phyloP scores from a whole-genome alignment of 1,140 invertebrate species.

The Caenorhabditis remanei region DNA sequence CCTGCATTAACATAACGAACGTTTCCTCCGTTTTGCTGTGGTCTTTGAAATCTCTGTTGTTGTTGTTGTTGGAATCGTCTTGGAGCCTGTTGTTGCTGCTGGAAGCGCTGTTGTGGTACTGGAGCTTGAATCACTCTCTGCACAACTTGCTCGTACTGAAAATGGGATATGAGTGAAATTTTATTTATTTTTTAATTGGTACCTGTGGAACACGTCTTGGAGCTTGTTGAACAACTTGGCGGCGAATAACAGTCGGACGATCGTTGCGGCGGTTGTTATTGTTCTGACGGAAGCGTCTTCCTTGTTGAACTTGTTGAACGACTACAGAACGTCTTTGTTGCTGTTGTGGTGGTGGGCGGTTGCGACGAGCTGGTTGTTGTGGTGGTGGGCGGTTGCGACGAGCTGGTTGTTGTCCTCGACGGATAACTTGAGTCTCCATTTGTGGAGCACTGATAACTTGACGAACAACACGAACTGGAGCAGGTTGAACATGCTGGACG shows the following conservation, averaged over 20 bases:
- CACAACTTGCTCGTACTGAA: slow-evolving; percentile 28
- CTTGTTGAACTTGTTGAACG: not conserved
- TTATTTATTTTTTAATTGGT: not conserved
- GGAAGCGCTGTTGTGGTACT: not conserved
- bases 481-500: slow-evolving; percentile 10
- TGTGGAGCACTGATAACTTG: slow-evolving; percentile 30
- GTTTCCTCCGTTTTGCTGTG: slow-evolving; percentile 11
- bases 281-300: slow-evolving; percentile 18
- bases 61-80: slow-evolving; percentile 19
- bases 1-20: slow-evolving; percentile 15
- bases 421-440: slow-evolving; percentile 12
- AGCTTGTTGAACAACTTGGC: slow-evolving; percentile 4
- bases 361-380: not conserved
- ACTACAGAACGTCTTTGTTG: slow-evolving; percentile 1
- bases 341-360: not conserved
- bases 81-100: slow-evolving; percentile 9
- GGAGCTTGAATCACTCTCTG: slow-evolving; percentile 29
- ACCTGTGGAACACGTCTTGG: slow-evolving; percentile 29
- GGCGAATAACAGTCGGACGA: not conserved
- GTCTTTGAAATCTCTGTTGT: slow-evolving; percentile 12
- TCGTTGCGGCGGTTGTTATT: slow-evolving; percentile 14
- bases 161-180: not conserved
- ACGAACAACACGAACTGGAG: slow-evolving; percentile 22
- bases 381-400: not conserved
- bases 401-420: not conserved